Conservation (phyloP, 2,113 vertebrate genomes). For the Plecturocebus donacophilus region DNA sequence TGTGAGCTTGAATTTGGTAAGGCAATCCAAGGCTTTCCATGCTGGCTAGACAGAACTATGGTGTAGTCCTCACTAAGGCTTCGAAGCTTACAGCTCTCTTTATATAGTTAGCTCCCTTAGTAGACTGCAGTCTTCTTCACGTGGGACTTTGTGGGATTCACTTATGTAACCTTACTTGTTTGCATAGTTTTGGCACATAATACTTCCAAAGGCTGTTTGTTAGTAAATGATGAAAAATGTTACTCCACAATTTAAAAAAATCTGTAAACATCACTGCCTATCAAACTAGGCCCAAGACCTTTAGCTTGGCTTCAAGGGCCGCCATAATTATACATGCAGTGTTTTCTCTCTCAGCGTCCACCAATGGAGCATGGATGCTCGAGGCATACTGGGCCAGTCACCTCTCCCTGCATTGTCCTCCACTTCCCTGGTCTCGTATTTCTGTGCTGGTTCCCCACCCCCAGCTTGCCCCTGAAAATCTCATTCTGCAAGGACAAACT, state of each 20-base stretch:
- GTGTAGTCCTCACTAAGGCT: background rate
- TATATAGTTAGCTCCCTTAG: background rate
- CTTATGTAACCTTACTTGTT: background rate
- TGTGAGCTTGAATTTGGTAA: background rate
- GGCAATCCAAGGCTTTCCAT: background rate
- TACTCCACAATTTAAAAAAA: background rate
- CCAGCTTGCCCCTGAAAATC: background rate
- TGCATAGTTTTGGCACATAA: background rate
- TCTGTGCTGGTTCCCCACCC: background rate
- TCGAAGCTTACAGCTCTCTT: background rate
- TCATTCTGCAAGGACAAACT: background rate
- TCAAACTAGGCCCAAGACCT: background rate
- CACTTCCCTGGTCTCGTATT: background rate
- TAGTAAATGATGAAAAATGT: background rate
- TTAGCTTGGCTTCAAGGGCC: too few relatives aligned
- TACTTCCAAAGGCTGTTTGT: background rate
- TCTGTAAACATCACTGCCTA: background rate
- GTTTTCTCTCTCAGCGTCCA: background rate
- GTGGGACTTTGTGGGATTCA: background rate
- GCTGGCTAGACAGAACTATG: too few relatives aligned
- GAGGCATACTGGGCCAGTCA: fast-evolving
- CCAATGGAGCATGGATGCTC: background rate
- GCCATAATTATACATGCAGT: background rate
- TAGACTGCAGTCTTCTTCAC: background rate
- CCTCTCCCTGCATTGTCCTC: background rate